Conservation (phyloP, 1,140 invertebrate genomes). For the Tribolium madens region DNA sequence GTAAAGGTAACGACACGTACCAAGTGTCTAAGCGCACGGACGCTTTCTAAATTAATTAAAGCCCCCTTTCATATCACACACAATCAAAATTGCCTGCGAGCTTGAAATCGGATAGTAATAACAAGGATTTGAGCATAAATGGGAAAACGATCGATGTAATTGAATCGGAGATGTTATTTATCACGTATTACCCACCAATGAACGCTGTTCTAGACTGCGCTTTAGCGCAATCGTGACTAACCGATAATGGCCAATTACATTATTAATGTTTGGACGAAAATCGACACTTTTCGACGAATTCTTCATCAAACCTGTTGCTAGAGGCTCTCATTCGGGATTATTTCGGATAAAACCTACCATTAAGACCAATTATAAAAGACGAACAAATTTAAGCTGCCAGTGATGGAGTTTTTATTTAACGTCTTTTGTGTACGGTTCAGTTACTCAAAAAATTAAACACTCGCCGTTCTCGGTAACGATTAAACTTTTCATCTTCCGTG, state of each 20-base stretch:
- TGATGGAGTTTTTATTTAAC: constrained; percentile 1
- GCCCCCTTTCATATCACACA: constrained; percentile 6
- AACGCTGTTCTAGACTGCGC: constrained; percentile 27
- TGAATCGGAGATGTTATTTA: constrained; percentile 32
- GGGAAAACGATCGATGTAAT: constrained; percentile 22
- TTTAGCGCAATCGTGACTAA: constrained; percentile 29
- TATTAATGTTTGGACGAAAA: constrained; percentile 24
- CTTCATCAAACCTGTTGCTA: constrained; percentile 7
- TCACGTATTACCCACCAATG: constrained; percentile 32
- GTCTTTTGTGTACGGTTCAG: constrained; percentile 4
- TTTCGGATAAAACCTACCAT: constrained; percentile 27
- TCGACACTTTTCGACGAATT: constrained; percentile 20
- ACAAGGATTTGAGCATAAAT: constrained; percentile 12
- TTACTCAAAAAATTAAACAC: constrained; percentile 18
- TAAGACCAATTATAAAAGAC: constrained; percentile 15
- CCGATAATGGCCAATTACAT: constrained; percentile 34
- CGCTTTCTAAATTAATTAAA: constrained; percentile 30
- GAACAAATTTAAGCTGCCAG: not conserved
- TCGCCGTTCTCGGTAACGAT: constrained; percentile 10
- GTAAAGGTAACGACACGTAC: constrained; percentile 28
- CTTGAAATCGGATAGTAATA: constrained; percentile 17
- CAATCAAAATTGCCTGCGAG: not conserved
- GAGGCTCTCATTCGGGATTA: constrained; percentile 5
- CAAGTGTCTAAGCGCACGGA: not conserved
- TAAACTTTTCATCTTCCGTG: not conserved